Evolutionary conservation across 2,113 vertebrate genomes (phyloP).

Genomic region (Piliocolobus tephrosceles): DNA sequence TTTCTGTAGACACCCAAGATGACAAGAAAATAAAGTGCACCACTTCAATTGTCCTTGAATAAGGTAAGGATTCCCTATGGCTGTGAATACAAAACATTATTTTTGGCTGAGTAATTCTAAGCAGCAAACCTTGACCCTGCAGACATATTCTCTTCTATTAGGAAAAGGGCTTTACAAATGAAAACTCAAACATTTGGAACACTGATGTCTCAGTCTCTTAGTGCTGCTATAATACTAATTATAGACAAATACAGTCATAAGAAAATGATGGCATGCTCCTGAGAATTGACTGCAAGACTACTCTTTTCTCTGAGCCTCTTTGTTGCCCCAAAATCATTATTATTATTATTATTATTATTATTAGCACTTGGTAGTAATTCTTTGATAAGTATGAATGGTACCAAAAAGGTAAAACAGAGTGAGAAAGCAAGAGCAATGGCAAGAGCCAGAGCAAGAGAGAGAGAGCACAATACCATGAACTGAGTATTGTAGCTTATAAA

Average conservation of each 20-base stretch:
- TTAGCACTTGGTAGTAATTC: neutral
- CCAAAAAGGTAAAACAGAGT: neutral
- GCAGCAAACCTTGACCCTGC: neutral
- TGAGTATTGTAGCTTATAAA: neutral
- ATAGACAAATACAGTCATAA: neutral
- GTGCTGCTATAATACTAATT: neutral
- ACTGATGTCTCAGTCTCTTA: neutral
- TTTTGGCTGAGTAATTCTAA: constrained; percentile 2
- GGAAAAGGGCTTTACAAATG: constrained; percentile 12
- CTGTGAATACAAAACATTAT: neutral
- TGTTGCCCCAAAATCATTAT: neutral
- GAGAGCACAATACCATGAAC: neutral
- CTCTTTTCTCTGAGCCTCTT: neutral
- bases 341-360: neutral
- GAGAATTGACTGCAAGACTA: neutral
- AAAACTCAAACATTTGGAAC: neutral
- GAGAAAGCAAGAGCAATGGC: neutral
- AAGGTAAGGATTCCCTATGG: neutral
- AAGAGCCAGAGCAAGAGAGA: neutral
- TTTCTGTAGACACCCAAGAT: neutral
- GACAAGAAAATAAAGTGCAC: neutral
- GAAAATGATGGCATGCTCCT: neutral
- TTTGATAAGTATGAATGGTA: neutral
- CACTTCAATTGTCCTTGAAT: neutral
- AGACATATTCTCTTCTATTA: neutral